Base-by-base conservation (phyloP, 2,113 vertebrate species). In the Ranitomeya imitator region DNA sequence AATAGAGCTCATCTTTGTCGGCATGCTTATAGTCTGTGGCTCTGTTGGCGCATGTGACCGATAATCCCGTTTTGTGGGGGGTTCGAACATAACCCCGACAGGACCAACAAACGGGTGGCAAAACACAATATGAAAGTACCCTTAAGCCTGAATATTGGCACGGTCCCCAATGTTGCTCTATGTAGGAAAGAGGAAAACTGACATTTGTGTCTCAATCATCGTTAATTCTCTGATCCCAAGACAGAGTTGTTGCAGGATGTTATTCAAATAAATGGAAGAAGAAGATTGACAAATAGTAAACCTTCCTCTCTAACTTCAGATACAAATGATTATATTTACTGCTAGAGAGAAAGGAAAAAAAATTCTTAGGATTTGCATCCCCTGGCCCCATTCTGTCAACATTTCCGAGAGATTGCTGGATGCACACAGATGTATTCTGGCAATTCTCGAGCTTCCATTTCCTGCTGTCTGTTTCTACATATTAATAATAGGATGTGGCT, bases 331-430 rank as follows among this genome's bases (percentile, higher is more conserved):
- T 87, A 86, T 89, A 90, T 88, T 91, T 90, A 90, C 90, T 89
- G 89, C 86, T 26, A 90, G 89, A 37, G 26, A 15, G 11, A 15
- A 26, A 65, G 82, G 52, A 83, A 69, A 83, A 26, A 69, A 55
- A 86, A n/a, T 76, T 91, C 84, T 91, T 89, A 85, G 91, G 90
- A 91, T 92, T 93, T 93, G 93, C 90, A 92, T 92, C 93, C 59
- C 4, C 45, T 95, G 96, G 93, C 97, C 96, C 95, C 95, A 96
- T 97, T 97, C 97, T 96, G 97, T 97, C 96, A 97, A 93, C 90
- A 91, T 85, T 92, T 94, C 93, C 93, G 91, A 92, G 92, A 94
- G 92, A 93, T 93, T 93, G 92, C 92, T 93, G 94, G 92, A 93
- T 92, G 89, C 92, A 93, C 89, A 91, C 90, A 90, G 92, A 94